Percentiles rank a stretch among this genome's conserved stretches.
phyloP scores from a whole-genome alignment of 2,888 invertebrate species.

The Aphidius colemani region DNA sequence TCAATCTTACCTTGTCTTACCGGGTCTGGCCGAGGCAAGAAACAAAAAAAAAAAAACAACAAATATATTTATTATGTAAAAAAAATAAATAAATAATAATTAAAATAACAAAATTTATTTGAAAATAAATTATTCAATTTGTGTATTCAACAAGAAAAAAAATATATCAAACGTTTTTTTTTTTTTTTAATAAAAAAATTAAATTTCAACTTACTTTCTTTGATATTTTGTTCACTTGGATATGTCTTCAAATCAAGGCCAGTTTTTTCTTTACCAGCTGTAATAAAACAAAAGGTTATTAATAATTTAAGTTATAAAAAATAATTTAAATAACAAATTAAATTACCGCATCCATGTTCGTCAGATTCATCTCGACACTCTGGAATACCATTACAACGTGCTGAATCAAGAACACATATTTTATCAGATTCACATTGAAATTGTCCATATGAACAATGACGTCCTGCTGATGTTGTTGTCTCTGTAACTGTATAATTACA shows the following conservation, averaged over 20 bases:
- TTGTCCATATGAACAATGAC: slow-evolving; percentile 52
- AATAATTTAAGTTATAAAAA: neutral
- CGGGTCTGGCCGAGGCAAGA: slow-evolving; percentile 53
- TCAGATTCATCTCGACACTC: slow-evolving; percentile 68
- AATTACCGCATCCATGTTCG: slow-evolving; percentile 62
- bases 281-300: slow-evolving; percentile 9
- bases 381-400: slow-evolving; percentile 62
- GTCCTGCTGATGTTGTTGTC: slow-evolving; percentile 30
- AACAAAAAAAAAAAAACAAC: slow-evolving; percentile 42
- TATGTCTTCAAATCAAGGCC: slow-evolving; percentile 75
- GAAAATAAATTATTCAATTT: too few relatives aligned
- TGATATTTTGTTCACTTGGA: slow-evolving; percentile 76
- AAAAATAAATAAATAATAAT: neutral
- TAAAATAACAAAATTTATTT: too few relatives aligned
- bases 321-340: slow-evolving; percentile 1
- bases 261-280: slow-evolving; percentile 52
- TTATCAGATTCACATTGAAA: slow-evolving; percentile 56
- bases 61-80: slow-evolving; percentile 41
- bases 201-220: slow-evolving; percentile 75
- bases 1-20: slow-evolving; percentile 53
- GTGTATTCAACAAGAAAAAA: too few relatives aligned
- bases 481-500: slow-evolving; percentile 33
- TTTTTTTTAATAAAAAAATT: neutral
- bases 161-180: neutral
- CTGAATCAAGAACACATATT: slow-evolving; percentile 58